These are phyloP conservation scores for Lacerta viridis DNA, from an alignment of 2,797 vertebrate genomes.

Conservation along the genomic window DNA sequence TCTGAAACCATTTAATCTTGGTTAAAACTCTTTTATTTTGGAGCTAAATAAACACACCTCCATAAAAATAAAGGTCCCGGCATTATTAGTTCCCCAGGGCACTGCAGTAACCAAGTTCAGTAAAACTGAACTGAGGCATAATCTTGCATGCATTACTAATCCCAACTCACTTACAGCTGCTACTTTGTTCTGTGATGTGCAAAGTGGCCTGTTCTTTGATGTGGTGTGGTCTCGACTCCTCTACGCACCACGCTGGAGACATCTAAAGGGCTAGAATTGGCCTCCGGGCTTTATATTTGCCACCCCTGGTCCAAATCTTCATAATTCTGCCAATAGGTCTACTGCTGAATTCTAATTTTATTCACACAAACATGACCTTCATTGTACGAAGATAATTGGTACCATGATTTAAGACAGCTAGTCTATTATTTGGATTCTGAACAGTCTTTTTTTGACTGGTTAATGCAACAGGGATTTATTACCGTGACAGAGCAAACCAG, in stretches of 20 bases:
- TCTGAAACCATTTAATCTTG: too few species aligned
- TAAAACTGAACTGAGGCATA: too few species aligned
- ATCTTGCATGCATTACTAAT: background rate
- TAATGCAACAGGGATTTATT: constrained; percentile 19
- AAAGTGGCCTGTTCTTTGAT: too few species aligned
- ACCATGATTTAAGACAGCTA: constrained; percentile 13
- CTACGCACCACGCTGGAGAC: background rate
- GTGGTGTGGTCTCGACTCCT: background rate
- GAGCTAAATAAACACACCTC: too few species aligned
- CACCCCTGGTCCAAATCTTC: background rate
- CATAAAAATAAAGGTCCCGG: too few species aligned
- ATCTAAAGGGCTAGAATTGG: background rate
- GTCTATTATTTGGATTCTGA: constrained; percentile 26
- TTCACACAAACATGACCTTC: constrained; percentile 23
- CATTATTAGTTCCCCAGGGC: too few species aligned
- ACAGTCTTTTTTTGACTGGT: background rate
- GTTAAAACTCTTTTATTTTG: too few species aligned
- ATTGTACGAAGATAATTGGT: constrained; percentile 35
- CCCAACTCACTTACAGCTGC: background rate
- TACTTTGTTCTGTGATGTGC: background rate
- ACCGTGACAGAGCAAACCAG: constrained; percentile 20
- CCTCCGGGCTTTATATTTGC: background rate
- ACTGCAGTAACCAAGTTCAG: too few species aligned
- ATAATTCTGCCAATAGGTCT: background rate
- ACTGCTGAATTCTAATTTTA: background rate